Percentiles rank a stretch among this genome's conserved stretches.
These are phyloP conservation scores for Yponomeuta malinellus DNA, from an alignment of 2,888 invertebrate genomes.

Conservation along the genomic window DNA sequence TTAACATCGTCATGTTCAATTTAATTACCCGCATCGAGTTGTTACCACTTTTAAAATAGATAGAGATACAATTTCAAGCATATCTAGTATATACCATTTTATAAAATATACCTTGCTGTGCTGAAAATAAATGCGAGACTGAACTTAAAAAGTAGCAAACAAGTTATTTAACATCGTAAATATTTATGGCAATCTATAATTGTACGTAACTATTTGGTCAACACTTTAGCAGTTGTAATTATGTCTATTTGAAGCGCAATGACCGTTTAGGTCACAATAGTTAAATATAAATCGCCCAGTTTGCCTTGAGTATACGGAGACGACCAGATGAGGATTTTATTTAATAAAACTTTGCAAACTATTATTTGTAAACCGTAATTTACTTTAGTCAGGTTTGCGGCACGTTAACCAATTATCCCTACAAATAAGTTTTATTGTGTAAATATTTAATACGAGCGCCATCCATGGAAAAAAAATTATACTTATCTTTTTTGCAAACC, in stretches of 20 bases:
- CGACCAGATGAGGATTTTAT: not conserved
- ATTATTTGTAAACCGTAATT: too few relatives aligned
- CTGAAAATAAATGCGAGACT: not conserved
- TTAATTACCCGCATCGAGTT: not conserved
- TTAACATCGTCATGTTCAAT: not conserved
- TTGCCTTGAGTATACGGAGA: not conserved
- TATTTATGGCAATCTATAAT: not conserved
- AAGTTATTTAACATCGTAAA: not conserved
- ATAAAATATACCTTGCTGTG: not conserved
- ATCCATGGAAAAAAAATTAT: too few relatives aligned
- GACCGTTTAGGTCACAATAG: not conserved
- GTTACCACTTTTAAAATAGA: not conserved
- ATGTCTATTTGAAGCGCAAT: not conserved
- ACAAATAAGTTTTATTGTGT: too few relatives aligned
- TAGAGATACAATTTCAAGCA: not conserved
- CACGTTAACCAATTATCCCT: too few relatives aligned
- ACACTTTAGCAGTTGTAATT: not conserved
- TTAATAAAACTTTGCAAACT: not conserved
- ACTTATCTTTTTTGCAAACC: too few relatives aligned
- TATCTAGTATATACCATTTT: not conserved
- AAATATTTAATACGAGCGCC: too few relatives aligned
- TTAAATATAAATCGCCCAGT: not conserved
- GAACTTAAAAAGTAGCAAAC: not conserved
- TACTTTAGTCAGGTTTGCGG: too few relatives aligned
- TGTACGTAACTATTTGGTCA: not conserved